These are phyloP conservation scores for Oryctes rhinoceros DNA, from an alignment of 1,140 invertebrate species.

Conservation along the genomic window DNA sequence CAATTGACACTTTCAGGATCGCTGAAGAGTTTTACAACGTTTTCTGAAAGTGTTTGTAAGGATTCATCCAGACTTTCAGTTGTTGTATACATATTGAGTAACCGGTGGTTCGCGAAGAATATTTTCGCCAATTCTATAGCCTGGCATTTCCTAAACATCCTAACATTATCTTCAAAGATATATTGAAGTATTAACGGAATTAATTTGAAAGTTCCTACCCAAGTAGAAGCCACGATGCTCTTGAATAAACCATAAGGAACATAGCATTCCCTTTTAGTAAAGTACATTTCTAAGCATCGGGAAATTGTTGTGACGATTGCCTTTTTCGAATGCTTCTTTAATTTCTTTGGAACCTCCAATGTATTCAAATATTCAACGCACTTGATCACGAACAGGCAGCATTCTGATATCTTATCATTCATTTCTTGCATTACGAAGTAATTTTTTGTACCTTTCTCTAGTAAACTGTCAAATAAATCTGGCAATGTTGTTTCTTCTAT, in stretches of 20 bases:
- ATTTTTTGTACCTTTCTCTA: conserved; percentile 71
- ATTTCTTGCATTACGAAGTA: conserved; percentile 73
- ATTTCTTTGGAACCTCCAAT: conserved; percentile 56
- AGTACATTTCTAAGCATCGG: conserved; percentile 66
- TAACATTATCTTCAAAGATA: conserved; percentile 68
- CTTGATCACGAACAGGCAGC: conserved; percentile 71
- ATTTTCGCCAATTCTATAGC: conserved; percentile 69
- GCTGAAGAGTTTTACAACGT: conserved; percentile 59
- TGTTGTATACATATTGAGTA: conserved; percentile 53
- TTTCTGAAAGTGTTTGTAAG: conserved; percentile 50
- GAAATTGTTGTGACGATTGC: not conserved
- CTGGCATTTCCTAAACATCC: conserved; percentile 71
- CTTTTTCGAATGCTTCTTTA: conserved; percentile 52
- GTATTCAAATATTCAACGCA: conserved; percentile 60
- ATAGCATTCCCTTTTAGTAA: conserved; percentile 70
- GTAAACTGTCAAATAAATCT: conserved; percentile 67
- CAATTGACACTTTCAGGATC: not conserved
- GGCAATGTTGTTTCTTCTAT: conserved; percentile 67
- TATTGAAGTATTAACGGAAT: conserved; percentile 66
- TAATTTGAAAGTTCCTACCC: conserved; percentile 69
- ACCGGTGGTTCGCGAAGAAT: conserved; percentile 68
- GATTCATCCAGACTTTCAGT: conserved; percentile 4
- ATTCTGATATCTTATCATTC: conserved; percentile 71
- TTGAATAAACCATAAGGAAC: conserved; percentile 72
- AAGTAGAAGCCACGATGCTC: conserved; percentile 68